Base-by-base conservation (phyloP, 2,113 vertebrate species). In the Mus spicilegus region DNA sequence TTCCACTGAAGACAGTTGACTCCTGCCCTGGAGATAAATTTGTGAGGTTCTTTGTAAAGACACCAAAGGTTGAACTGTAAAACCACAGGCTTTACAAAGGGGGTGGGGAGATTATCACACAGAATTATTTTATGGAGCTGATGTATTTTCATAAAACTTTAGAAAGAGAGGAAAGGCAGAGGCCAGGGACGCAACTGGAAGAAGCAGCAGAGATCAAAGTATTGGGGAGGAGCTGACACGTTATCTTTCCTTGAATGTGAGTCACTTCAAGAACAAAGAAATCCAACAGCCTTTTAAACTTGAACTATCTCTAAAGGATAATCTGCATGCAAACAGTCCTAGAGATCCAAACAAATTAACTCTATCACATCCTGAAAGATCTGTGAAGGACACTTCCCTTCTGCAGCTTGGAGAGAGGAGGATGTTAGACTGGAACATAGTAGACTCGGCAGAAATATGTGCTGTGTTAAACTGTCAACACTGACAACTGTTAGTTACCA, bases 401-500 rank as follows among this genome's bases (percentile, higher is more conserved):
- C 12, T 70, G 20, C 7, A 76, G 12, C 5, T n/a, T 36, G 1
- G 3, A 22, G 16, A 88, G 9, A 70, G 30, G 17, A 69, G 33
- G 16, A 2, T 81, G 46, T 72, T 87, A 76, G 39, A 4, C 30
- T 33, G 14, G n/a, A 58, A 58, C 20, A 81, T 5, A 13, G 17
- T n/a, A 72, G 51, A 65, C 28, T 69, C 56, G 30, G 8, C 46
- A 87, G 70, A 70, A 42, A 72, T 46, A 28, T 65, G 28, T 65
- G 17, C 20, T 63, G 82, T 89, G 14, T 72, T 86, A 67, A 93
- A 42, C 3, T 33, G 26, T 46, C 77, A 78, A 24, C 73, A 81
- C 86, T 82, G 30, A 33, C 87, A 16, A 56, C 80, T 67, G 87
- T 63, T 90, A 54, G 14, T 69, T 86, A 65, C 9, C 84, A 81